Conservation (phyloP, 2,113 vertebrate species). For the Kobus ellipsiprymnus region DNA sequence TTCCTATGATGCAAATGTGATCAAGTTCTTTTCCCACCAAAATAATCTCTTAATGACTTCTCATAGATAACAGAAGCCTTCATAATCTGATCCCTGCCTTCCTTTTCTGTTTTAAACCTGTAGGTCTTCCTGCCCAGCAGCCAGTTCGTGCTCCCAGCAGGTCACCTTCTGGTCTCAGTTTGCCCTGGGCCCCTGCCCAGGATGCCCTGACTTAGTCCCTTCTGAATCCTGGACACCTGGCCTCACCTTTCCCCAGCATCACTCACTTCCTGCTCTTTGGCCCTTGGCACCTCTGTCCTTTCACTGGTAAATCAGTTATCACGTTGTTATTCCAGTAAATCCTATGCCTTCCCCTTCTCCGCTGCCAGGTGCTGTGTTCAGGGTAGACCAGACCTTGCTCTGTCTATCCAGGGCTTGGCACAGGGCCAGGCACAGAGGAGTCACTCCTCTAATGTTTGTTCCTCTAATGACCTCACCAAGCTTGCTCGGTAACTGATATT, state of each 20-base stretch:
- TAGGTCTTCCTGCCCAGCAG: neutral
- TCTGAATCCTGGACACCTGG: neutral
- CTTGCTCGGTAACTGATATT: neutral
- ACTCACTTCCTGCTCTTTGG: constrained; percentile 15
- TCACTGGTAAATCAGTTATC: neutral
- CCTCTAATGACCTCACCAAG: neutral
- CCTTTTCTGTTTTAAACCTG: neutral
- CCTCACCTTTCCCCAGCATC: neutral
- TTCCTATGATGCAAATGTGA: neutral
- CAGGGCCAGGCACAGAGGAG: neutral
- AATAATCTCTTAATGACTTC: neutral
- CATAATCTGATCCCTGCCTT: neutral
- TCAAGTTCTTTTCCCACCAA: neutral
- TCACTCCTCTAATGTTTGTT: neutral
- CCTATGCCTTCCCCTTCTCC: neutral
- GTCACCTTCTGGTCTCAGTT: neutral
- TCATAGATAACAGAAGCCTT: neutral
- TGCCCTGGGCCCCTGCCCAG: neutral
- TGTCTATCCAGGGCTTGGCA: neutral
- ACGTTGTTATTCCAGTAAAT: neutral
- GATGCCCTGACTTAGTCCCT: neutral
- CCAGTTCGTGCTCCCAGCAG: neutral
- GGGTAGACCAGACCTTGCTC: neutral
- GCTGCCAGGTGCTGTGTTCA: neutral
- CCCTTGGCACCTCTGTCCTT: neutral